phyloP scores from a whole-genome alignment of 2,113 vertebrate species.

The Catharus bicknelli region DNA sequence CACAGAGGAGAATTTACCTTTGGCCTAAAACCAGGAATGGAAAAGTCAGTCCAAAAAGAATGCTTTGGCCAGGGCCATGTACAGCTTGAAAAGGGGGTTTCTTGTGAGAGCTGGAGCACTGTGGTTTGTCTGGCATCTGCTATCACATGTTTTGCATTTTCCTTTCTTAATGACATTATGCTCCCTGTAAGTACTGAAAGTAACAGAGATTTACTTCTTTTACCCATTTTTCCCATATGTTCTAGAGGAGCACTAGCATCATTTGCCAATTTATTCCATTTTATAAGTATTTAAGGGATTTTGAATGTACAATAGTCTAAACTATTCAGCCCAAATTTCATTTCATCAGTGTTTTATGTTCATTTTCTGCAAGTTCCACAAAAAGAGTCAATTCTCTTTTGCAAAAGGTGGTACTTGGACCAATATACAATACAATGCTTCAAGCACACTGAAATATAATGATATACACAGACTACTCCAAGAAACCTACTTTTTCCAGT shows the following conservation, averaged over 20 bases:
- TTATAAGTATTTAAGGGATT: not conserved
- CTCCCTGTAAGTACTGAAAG: not conserved
- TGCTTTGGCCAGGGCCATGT: not conserved
- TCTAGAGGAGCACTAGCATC: not conserved
- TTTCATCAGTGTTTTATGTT: not conserved
- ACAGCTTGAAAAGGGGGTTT: slow-evolving; percentile 13
- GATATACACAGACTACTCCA: not conserved
- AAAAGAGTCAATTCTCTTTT: not conserved
- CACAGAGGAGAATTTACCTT: slow-evolving; percentile 15
- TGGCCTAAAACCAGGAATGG: slow-evolving; percentile 43
- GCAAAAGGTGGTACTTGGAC: not conserved
- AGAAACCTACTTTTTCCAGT: not conserved
- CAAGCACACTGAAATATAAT: not conserved
- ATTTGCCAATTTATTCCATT: not conserved
- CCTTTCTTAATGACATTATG: slow-evolving; percentile 48
- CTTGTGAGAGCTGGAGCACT: slow-evolving; percentile 18
- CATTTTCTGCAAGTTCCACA: not conserved
- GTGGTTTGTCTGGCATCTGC: slow-evolving; percentile 52
- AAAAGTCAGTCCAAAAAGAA: not conserved
- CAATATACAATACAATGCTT: not conserved
- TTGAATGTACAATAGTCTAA: not conserved
- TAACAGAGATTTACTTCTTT: slow-evolving; percentile 21
- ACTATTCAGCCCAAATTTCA: not conserved
- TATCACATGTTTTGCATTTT: slow-evolving; percentile 49
- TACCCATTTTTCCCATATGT: not conserved